Percentiles rank a stretch among this genome's conserved stretches.
Evolutionary conservation across 2,888 invertebrate species (phyloP).

Genomic region (Plebejus melissa): DNA sequence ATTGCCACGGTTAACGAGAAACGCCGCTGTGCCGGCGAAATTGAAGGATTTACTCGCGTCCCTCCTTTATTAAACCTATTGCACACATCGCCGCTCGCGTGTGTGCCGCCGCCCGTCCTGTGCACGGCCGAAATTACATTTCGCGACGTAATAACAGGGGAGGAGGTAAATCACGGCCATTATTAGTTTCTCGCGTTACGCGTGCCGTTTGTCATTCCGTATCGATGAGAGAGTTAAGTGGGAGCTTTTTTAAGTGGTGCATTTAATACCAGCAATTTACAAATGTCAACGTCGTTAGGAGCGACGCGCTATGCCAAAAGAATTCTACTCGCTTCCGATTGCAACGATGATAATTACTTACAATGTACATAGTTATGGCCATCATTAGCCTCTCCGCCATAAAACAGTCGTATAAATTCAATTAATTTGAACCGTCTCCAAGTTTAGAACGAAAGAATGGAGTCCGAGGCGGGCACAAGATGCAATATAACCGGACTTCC

Average conservation of each 20-base stretch:
- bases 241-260: not conserved
- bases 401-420: not conserved
- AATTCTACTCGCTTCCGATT: not conserved
- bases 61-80: slow-evolving; percentile 79
- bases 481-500: slow-evolving; percentile 68
- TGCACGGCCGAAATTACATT: slow-evolving; percentile 74
- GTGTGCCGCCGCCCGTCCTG: slow-evolving; percentile 57
- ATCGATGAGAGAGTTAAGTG: slow-evolving; percentile 42
- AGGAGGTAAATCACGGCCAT: slow-evolving; percentile 76
- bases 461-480: slow-evolving; percentile 43
- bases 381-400: not conserved
- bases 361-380: not conserved
- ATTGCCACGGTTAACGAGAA: slow-evolving; percentile 79
- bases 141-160: slow-evolving; percentile 79
- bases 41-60: slow-evolving; percentile 79
- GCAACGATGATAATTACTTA: not conserved
- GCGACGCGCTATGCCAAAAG: not conserved
- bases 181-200: slow-evolving; percentile 76
- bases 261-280: not conserved
- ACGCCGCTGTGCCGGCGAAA: slow-evolving; percentile 77
- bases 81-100: slow-evolving; percentile 58
- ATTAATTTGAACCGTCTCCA: slow-evolving; percentile 21
- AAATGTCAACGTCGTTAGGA: not conserved
- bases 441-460: slow-evolving; percentile 32
- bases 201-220: slow-evolving; percentile 69